Base-by-base conservation (phyloP, 2,888 invertebrate genomes). In the Stenurella melanura region DNA sequence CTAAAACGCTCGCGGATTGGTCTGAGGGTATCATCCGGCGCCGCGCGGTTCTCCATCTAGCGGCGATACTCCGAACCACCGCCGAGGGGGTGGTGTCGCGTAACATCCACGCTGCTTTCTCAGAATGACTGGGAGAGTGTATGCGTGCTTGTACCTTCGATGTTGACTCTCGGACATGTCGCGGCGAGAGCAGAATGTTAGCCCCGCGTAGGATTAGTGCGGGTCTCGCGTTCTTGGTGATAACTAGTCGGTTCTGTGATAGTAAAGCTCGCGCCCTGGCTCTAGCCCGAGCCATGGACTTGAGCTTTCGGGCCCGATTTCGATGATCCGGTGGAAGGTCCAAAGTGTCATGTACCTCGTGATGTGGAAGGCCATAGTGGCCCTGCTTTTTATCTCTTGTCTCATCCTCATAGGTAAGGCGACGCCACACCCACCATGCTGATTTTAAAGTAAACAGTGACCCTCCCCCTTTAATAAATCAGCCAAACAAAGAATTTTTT, bases 361-460 rank as follows among this genome's bases (percentile, higher is more conserved):
- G 81, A 88, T 88, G 88, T 87, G 87, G 87, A 87, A 85, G 83
- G 85, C 87, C 83, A 80, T 85, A 80, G 83, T 83, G 82, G 86
- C 87, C 81, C 83, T 88, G 81, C 82, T 89, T 82, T 81, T 89
- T 83, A 83, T 88, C 83, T 86, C 87, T 83, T 87, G 86, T 83
- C 85, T 89, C 83, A 86, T 88, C 83, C 84, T 86, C 81, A 86
- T 88, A 86, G 89, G 89, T 89, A 88, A 88, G 86, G 71, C 76
- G 80, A 83, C 84, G 89, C 86, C 89, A 89, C 89, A 88, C 89
- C 89, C 89, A 88, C 83, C 87, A 87, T 85, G 86, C 86, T 86
- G 86, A 85, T 82, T 84, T 86, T 86, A 87, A 89, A 89, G 89
- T 89, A 89, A 89, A 89, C 89, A 89, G 84, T 86, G 89, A 89